Evolutionary conservation across 2,113 vertebrate genomes (phyloP), one percentile per base, ranked within the genome.

Genomic region (Jaculus jaculus): DNA sequence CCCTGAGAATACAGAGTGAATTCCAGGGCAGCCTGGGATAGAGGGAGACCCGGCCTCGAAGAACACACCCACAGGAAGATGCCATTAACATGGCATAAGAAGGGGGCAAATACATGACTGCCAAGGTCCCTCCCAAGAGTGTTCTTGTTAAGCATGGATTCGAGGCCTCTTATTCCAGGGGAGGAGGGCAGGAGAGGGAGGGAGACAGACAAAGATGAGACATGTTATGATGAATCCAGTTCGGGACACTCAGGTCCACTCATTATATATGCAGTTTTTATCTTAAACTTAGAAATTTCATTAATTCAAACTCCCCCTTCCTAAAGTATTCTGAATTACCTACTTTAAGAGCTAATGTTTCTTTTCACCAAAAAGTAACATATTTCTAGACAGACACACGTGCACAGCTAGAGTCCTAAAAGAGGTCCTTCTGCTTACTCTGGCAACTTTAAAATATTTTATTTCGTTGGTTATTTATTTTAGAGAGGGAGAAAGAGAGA

Each of bases 221-320:
- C 23, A 6, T 9, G 51, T 68, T 28, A 11, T 11, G 32, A 83
- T 80, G 51, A 88, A 84, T 89, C 75, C 81, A 81, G 4, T n/a
- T 86, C 80, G 87, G 58, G 23, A 61, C 39, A 30, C 72, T 10
- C 34, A 71, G 39, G 28, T 58, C 37, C 34, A 80, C 63, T 84
- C 16, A 77, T 84, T 77, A 42, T n/a, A 30, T 73, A 30, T 12
- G 18, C 69, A 51, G 47, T 71, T 34, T 30, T 71, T 68, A 58
- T 26, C 30, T 89, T 84, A 77, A 88, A 84, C n/a, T 83, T 81
- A 54, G 30, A 42, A 84, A 68, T 69, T 81, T 90, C 58, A 84
- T 92, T 68, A 83, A 78, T 85, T 85, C 47, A 82, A 75, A 34
- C 8, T 73, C 47, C 26, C 69, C 30, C 37, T 9, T 8, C 42